These are phyloP conservation scores for Sebastes variabilis DNA, from an alignment of 2,797 vertebrate species.

Conservation along the genomic window DNA sequence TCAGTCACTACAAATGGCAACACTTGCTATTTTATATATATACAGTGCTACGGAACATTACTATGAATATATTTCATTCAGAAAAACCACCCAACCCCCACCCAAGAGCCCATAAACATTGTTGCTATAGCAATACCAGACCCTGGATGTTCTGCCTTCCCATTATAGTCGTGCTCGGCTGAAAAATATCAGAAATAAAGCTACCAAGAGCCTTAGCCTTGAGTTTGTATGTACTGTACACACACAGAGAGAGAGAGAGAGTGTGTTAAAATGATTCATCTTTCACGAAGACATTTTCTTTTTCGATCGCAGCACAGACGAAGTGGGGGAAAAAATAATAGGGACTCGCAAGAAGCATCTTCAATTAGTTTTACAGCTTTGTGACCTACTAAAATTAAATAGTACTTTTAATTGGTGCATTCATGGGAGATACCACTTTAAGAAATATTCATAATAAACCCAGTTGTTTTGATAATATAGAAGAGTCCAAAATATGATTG, in stretches of 20 bases:
- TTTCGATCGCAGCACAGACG: background rate
- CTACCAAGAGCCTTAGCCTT: constrained; percentile 30
- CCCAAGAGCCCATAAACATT: constrained; percentile 36
- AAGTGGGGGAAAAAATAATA: background rate
- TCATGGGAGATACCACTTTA: background rate
- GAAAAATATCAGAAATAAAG: constrained; percentile 34
- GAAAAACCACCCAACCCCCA: constrained; percentile 24
- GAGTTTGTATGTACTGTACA: constrained; percentile 29
- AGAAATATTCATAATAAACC: background rate
- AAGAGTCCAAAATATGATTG: too few relatives aligned
- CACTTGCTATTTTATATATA: background rate
- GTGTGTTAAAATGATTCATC: background rate
- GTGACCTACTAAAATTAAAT: background rate
- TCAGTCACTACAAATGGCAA: background rate
- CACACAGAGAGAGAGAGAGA: background rate
- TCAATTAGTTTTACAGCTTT: background rate
- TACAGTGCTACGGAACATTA: background rate
- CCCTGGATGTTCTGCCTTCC: constrained; percentile 30
- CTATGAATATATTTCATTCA: background rate
- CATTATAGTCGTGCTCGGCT: constrained; percentile 5
- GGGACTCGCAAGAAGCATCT: background rate
- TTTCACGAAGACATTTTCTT: background rate
- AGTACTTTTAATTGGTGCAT: background rate
- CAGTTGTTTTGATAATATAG: background rate
- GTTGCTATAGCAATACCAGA: constrained; percentile 68